Percentiles rank a stretch among this genome's conserved stretches.
phyloP scores from a whole-genome alignment of 2,113 vertebrate genomes.

The Corvus moneduloides region DNA sequence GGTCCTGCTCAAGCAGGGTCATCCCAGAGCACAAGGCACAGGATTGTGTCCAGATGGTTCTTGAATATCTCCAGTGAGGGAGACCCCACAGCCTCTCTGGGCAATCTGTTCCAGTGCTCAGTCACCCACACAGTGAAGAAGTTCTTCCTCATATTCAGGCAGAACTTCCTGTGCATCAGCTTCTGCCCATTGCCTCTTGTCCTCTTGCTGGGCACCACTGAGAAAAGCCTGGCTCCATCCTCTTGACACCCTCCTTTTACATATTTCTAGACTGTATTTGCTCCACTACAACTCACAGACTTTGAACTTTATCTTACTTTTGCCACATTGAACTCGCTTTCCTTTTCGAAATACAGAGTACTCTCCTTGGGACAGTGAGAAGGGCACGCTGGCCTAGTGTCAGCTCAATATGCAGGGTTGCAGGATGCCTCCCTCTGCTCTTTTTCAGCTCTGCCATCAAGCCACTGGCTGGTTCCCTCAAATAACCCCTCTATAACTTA shows the following conservation, averaged over 20 bases:
- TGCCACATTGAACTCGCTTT: not conserved
- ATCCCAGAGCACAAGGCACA: not conserved
- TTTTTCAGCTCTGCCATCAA: not conserved
- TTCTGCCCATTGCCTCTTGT: not conserved
- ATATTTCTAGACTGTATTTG: not conserved
- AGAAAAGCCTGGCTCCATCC: not conserved
- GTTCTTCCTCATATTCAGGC: not conserved
- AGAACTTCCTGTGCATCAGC: not conserved
- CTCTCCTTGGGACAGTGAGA: not conserved
- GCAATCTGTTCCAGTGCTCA: not conserved
- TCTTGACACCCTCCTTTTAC: not conserved
- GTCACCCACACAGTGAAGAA: not conserved
- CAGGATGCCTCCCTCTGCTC: not conserved
- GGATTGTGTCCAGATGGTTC: not conserved
- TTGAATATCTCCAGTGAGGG: not conserved
- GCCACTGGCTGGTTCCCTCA: not conserved
- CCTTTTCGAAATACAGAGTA: not conserved
- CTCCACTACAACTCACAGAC: not conserved
- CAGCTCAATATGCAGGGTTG: not conserved
- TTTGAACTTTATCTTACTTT: constrained; percentile 8
- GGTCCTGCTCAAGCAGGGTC: not conserved
- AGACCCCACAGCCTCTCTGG: not conserved
- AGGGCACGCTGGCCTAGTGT: not conserved
- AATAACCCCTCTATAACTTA: not conserved
- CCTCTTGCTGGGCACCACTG: not conserved